phyloP scores from a whole-genome alignment of 1,140 invertebrate species.

The Solenopsis fugax region DNA sequence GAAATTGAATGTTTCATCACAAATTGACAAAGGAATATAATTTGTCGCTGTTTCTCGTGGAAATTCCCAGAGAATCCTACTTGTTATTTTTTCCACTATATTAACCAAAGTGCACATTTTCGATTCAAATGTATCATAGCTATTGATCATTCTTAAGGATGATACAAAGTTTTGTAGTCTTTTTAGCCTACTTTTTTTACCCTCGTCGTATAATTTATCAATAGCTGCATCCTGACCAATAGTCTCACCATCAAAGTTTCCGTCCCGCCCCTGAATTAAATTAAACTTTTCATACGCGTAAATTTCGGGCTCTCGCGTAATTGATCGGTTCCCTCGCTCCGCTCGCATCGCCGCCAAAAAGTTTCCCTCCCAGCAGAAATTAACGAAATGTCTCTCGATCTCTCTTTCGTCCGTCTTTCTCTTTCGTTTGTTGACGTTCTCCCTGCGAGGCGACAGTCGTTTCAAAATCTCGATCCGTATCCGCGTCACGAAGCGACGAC shows the following conservation, averaged over 20 bases:
- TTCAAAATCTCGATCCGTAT: constrained; percentile 38
- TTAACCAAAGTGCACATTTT: background rate
- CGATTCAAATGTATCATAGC: background rate
- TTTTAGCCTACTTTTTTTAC: background rate
- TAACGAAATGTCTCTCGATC: constrained; percentile 48
- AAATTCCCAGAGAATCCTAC: background rate
- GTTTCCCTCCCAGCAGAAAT: constrained; percentile 59
- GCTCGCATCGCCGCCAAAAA: constrained; percentile 29
- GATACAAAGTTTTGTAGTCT: background rate
- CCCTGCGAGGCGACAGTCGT: constrained; percentile 11
- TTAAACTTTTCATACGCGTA: constrained; percentile 68
- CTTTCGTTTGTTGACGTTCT: constrained; percentile 53
- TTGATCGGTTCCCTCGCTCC: constrained; percentile 58
- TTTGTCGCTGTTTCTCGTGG: background rate
- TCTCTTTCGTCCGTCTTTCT: constrained; percentile 9
- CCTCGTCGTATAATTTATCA: constrained; percentile 16
- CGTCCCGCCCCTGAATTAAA: constrained; percentile 47
- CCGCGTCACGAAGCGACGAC: constrained; percentile 64
- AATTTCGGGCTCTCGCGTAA: constrained; percentile 37
- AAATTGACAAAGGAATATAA: background rate
- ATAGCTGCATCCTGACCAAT: constrained; percentile 16
- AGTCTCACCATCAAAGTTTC: constrained; percentile 41
- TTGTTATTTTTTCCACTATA: background rate
- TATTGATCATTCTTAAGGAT: background rate
- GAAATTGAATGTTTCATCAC: background rate